Evolutionary conservation across 2,113 vertebrate genomes (phyloP), one percentile per base, ranked within the genome.

Genomic region (Perca schrenkii): DNA sequence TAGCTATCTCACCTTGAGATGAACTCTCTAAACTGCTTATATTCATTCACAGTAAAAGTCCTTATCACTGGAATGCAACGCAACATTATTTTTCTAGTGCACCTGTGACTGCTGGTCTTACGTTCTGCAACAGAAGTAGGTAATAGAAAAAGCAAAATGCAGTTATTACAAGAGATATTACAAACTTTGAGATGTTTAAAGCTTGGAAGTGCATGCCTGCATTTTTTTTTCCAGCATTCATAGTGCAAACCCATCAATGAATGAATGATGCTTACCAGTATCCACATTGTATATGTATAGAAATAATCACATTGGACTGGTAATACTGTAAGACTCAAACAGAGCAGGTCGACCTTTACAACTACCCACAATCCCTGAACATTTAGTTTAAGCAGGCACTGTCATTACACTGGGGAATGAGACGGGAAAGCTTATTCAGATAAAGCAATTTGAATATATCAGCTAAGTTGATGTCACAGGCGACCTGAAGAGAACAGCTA

Each of bases 1-100:
- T 19, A 7, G 53, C 70, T 82, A 81, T 79, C 74, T 87, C 82
- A 89, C 62, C 77, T 89, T 85, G 53, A 79, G 79, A 87, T 74
- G 66, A 91, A 83, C 82, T 81, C 66, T 17, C 14, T 65, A 43
- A 82, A 85, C 46, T 62, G 60, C 46, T n/a, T 67, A 62, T 53
- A 66, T 77, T 86, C 34, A 70, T 60, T 81, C 46, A 36, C n/a
- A 1, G 28, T 16, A 21, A 28, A 76, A 53, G 49, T 73, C 25
- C 74, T 83, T 82, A 83, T 87, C 82, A 47, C 12, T 46, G 15
- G 31, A 70, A 73, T 52, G 22, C 61, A 69, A 64, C 71, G 22
- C 61, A 69, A 64, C 71, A 46, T 58, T 80, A 64, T 36, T 65
- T 71, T 79, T 6, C 25, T 14, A 21, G 66, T 73, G 80, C 34